Conservation (phyloP, 2,888 invertebrate species). For the Drosophila anomalata region DNA sequence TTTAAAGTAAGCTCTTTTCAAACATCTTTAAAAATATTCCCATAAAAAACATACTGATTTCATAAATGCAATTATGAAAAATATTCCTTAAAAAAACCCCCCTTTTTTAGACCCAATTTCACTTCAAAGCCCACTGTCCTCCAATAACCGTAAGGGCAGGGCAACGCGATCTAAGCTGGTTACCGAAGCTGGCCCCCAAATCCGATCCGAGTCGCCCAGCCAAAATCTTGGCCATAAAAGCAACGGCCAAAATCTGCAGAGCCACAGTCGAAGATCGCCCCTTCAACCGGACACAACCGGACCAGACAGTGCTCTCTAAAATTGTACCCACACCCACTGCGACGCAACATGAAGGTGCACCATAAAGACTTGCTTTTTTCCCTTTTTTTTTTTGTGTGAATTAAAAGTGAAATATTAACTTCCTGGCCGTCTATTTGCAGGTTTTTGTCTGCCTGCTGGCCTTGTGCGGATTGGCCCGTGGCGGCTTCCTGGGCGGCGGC, state of each 20-base stretch:
- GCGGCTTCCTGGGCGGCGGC: constrained; percentile 65
- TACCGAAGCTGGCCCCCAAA: constrained; percentile 8
- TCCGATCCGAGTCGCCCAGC: neutral
- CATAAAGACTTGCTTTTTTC: constrained; percentile 9
- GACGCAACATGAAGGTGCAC: constrained; percentile 68
- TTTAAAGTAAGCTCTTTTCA: no score
- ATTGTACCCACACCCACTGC: constrained; percentile 28
- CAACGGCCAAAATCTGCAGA: constrained; percentile 26
- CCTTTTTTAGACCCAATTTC: no score
- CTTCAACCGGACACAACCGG: constrained; percentile 21
- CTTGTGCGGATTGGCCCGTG: constrained; percentile 68
- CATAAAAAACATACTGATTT: no score
- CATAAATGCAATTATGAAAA: no score
- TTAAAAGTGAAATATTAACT: constrained; percentile 13
- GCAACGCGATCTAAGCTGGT: constrained; percentile 19
- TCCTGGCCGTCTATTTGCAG: constrained; percentile 39
- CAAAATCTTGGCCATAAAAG: constrained; percentile 59
- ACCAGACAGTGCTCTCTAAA: constrained; percentile 32
- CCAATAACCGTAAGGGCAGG: constrained; percentile 3
- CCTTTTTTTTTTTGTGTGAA: constrained; percentile 30
- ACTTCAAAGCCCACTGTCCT: neutral
- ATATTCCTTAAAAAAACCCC: neutral
- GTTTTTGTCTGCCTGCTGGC: constrained; percentile 76
- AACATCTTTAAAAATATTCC: no score
- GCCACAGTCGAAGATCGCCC: constrained; percentile 70